Percentiles rank a stretch among this genome's conserved stretches.
Conservation (phyloP, 1,140 invertebrate genomes). For the Platyscapa corneri region DNA sequence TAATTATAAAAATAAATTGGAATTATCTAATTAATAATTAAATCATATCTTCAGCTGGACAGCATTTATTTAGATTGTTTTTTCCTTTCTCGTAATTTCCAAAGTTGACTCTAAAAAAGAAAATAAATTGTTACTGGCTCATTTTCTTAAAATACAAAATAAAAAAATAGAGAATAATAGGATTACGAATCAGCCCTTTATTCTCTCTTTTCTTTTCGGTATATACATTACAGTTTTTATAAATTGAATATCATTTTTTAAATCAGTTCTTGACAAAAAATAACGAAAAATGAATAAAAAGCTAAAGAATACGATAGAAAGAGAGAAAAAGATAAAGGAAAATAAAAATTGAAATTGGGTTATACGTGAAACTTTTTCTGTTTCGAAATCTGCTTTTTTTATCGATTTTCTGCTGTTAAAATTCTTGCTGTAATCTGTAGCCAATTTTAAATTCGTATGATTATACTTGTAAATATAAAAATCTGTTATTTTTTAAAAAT, state of each 20-base stretch:
- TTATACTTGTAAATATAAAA: neutral
- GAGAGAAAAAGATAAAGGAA: neutral
- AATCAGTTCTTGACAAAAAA: neutral
- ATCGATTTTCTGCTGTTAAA: conserved; percentile 27
- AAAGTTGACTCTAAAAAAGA: neutral
- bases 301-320: neutral
- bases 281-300: neutral
- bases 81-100: neutral
- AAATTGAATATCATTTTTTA: neutral
- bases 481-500: neutral
- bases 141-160: neutral
- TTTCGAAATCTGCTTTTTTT: neutral
- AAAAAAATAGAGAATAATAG: neutral
- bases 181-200: neutral
- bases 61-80: neutral
- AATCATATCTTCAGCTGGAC: neutral
- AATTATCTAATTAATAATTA: neutral
- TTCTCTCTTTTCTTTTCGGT: neutral
- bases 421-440: neutral
- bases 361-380: neutral
- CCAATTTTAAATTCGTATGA: neutral
- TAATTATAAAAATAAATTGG: no score
- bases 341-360: conserved; percentile 11
- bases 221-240: neutral
- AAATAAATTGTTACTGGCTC: neutral